Percentiles rank a stretch among this genome's conserved stretches.
phyloP scores from a whole-genome alignment of 2,888 invertebrate genomes.

The Dicycla oo region DNA sequence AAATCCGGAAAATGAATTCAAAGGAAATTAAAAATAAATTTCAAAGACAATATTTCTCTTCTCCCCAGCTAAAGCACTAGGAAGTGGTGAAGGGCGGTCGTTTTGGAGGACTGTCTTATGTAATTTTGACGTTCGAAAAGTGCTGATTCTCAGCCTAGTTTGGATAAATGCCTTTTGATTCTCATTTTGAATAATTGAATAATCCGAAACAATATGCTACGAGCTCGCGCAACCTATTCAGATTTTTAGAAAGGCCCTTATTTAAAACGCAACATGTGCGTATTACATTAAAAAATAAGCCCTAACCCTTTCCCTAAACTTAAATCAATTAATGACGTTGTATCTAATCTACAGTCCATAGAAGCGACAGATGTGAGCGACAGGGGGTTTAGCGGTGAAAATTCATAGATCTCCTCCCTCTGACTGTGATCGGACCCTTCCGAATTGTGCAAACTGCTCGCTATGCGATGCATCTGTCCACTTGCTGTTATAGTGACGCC shows the following conservation, averaged over 20 bases:
- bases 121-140: no score
- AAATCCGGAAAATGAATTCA: conserved; percentile 56
- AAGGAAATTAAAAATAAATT: conserved; percentile 43
- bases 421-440: conserved; percentile 80
- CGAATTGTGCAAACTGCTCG: conserved; percentile 87
- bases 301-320: conserved; percentile 80
- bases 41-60: no score
- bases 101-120: no score
- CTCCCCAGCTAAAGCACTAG: no score
- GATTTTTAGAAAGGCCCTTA: background rate
- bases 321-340: conserved; percentile 88
- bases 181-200: conserved; percentile 25
- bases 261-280: conserved; percentile 72
- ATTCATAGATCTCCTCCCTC: conserved; percentile 86
- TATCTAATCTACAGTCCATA: conserved; percentile 84
- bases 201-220: conserved; percentile 1
- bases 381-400: conserved; percentile 84
- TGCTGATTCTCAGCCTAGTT: no score
- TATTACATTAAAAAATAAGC: conserved; percentile 74
- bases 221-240: background rate
- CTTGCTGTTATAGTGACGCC: conserved; percentile 73
- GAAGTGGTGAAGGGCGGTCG: no score
- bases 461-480: conserved; percentile 88
- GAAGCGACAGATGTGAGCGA: conserved; percentile 88
- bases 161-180: no score